Evolutionary conservation across 2,113 vertebrate species (phyloP).

Genomic region (Pelecanus crispus): DNA sequence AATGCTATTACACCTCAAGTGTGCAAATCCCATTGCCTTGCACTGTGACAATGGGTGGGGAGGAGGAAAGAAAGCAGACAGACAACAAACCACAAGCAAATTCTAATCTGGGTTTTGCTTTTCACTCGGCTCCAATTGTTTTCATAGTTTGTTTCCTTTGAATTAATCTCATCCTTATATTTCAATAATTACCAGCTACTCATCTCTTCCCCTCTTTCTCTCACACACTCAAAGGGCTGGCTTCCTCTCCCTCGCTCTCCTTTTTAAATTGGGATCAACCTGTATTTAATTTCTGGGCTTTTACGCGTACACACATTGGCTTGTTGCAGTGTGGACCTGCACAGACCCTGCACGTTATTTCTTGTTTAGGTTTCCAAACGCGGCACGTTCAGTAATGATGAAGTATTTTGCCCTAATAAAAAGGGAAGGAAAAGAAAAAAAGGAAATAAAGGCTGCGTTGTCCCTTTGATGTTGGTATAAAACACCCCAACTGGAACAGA

Average conservation of each 20-base stretch:
- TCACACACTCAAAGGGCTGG: constrained; percentile 27
- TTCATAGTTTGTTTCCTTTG: constrained; percentile 74
- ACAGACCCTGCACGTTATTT: constrained; percentile 39
- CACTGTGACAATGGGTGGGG: constrained; percentile 79
- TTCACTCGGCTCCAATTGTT: constrained; percentile 75
- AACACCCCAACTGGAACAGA: not conserved
- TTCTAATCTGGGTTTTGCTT: constrained; percentile 73
- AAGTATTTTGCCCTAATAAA: constrained; percentile 31
- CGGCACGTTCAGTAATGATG: not conserved
- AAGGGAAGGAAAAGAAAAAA: not conserved
- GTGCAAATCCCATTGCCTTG: constrained; percentile 89
- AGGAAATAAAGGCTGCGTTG: not conserved
- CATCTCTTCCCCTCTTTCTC: constrained; percentile 43
- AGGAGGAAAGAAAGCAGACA: constrained; percentile 39
- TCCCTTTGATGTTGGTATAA: constrained; percentile 36
- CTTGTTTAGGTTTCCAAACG: constrained; percentile 33
- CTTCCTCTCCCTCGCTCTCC: not conserved
- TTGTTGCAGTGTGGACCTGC: not conserved
- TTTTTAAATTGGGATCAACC: constrained; percentile 19
- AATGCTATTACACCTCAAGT: constrained; percentile 92
- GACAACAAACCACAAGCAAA: constrained; percentile 72
- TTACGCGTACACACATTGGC: not conserved
- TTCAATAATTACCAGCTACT: constrained; percentile 67
- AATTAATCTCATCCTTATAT: constrained; percentile 72
- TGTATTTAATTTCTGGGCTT: constrained; percentile 25